A percentile compares a stretch with the other conserved stretches of the same genome.
phyloP scores from a whole-genome alignment of 2,113 vertebrate genomes.

The Athene noctua region DNA sequence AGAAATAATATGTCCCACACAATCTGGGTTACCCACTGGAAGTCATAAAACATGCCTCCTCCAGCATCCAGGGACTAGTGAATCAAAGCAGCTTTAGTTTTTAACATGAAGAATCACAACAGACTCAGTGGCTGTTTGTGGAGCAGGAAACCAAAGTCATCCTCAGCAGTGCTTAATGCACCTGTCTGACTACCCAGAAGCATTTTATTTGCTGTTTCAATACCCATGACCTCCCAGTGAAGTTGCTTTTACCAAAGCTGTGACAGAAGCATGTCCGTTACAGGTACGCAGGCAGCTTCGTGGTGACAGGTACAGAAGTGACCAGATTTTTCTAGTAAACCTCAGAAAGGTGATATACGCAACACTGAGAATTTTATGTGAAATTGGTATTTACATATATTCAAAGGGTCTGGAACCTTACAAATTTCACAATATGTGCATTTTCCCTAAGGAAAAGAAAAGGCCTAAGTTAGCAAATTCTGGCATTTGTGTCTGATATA shows the following conservation, averaged over 20 bases:
- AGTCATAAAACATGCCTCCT: neutral
- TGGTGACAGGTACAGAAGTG: neutral
- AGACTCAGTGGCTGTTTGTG: neutral
- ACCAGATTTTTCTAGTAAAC: constrained; percentile 29
- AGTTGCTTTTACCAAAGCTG: neutral
- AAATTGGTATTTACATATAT: constrained; percentile 38
- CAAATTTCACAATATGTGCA: constrained; percentile 25
- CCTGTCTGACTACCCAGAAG: neutral
- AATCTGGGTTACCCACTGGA: neutral
- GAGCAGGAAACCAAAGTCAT: neutral
- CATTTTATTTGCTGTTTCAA: neutral
- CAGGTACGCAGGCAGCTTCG: neutral
- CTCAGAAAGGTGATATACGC: constrained; percentile 10
- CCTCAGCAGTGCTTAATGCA: neutral
- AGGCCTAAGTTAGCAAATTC: constrained; percentile 35
- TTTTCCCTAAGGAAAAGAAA: constrained; percentile 6
- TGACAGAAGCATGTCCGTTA: neutral
- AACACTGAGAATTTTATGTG: constrained; percentile 45
- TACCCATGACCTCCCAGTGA: neutral
- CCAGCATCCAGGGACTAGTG: neutral
- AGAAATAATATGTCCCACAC: neutral
- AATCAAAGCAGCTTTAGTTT: neutral
- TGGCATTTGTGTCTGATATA: constrained; percentile 2
- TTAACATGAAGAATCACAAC: neutral
- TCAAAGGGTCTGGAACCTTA: constrained; percentile 50